Evolutionary conservation across 2,797 vertebrate genomes (phyloP).

Genomic region (Ceyx erithaca): DNA sequence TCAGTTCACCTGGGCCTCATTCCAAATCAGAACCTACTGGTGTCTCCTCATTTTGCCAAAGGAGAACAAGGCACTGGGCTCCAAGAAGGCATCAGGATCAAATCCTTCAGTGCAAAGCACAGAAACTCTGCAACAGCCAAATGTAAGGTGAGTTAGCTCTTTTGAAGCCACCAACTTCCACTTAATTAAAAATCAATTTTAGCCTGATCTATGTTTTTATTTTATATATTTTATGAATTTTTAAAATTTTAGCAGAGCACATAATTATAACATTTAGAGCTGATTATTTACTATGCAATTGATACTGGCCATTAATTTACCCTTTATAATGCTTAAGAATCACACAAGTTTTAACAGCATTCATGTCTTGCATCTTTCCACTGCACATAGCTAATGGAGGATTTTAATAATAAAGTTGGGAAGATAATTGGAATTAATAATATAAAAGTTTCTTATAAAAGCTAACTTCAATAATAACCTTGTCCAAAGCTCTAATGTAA

Average conservation of each 20-base stretch:
- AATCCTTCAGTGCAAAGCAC: background rate
- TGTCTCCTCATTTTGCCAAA: background rate
- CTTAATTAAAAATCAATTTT: background rate
- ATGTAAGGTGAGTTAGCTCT: background rate
- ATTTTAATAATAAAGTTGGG: background rate
- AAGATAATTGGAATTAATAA: background rate
- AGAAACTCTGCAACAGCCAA: background rate
- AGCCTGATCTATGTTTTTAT: background rate
- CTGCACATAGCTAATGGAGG: background rate
- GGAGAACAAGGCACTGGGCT: background rate
- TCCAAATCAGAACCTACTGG: background rate
- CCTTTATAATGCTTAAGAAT: background rate
- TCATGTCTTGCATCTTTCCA: background rate
- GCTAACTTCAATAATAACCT: background rate
- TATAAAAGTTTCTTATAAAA: background rate
- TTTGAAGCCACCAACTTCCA: background rate
- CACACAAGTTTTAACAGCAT: background rate
- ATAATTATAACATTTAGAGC: too few species aligned
- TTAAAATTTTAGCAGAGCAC: background rate
- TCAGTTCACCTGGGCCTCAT: background rate
- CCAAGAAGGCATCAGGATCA: background rate
- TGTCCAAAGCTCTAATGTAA: background rate
- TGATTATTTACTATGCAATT: background rate
- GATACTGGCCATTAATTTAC: background rate
- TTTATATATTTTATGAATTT: background rate